These are phyloP conservation scores for Melieria crassipennis DNA, from an alignment of 2,888 invertebrate species.

Conservation along the genomic window DNA sequence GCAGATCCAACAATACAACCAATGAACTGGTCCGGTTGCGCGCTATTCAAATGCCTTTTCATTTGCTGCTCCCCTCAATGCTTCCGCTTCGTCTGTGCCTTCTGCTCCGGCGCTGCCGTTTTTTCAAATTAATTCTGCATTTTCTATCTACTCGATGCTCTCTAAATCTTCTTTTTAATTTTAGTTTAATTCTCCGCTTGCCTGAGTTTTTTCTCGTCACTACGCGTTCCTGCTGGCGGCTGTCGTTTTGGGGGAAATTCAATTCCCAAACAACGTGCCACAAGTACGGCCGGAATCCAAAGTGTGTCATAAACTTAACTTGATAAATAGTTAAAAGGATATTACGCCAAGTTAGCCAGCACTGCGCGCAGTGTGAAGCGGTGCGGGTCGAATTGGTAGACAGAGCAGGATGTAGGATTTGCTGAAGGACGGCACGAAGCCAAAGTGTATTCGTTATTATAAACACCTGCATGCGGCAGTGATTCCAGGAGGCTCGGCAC, in stretches of 20 bases:
- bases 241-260: not conserved
- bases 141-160: not conserved
- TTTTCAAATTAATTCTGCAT: constrained; percentile 1
- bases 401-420: no score
- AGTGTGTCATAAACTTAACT: constrained; percentile 27
- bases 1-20: not conserved
- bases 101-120: not conserved
- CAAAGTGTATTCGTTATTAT: not conserved
- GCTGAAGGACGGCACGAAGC: no score
- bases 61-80: not conserved
- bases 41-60: not conserved
- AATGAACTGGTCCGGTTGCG: not conserved
- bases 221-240: not conserved
- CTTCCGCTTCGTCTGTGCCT: not conserved
- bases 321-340: constrained; percentile 32
- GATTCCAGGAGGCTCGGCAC: no score
- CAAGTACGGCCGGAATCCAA: not conserved
- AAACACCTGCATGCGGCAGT: not conserved
- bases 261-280: constrained; percentile 10
- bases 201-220: not conserved
- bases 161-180: not conserved
- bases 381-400: no score
- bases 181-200: not conserved
- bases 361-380: no score
- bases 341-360: not conserved